Evolutionary conservation across 2,113 vertebrate genomes (phyloP).

Genomic region (Carollia perspicillata): DNA sequence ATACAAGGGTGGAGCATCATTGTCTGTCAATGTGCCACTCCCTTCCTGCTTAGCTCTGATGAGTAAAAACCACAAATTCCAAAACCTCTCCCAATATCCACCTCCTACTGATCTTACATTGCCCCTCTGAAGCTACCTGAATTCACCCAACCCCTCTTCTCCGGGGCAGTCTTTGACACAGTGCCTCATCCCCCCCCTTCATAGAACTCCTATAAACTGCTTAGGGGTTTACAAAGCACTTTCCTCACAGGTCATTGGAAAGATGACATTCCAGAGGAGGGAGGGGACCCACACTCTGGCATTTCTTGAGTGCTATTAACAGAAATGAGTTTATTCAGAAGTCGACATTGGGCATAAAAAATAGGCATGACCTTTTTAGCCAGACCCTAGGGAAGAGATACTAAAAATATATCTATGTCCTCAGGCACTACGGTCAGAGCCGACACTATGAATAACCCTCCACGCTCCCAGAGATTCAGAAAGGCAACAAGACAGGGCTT

Average conservation of each 20-base stretch:
- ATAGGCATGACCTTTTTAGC: slow-evolving; percentile 55
- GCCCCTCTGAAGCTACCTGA: neutral
- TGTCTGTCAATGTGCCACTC: neutral
- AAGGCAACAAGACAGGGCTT: slow-evolving; percentile 10
- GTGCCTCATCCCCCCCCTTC: neutral
- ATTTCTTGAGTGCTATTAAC: slow-evolving; percentile 6
- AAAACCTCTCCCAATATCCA: neutral
- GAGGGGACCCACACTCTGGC: neutral
- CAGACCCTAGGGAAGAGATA: slow-evolving; percentile 7
- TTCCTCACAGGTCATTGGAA: neutral
- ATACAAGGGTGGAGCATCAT: neutral
- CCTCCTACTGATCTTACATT: neutral
- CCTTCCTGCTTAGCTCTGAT: neutral
- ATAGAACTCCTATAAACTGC: neutral
- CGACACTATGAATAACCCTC: slow-evolving; percentile 50
- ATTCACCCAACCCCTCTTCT: neutral
- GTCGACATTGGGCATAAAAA: slow-evolving; percentile 50
- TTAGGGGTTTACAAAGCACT: slow-evolving; percentile 6
- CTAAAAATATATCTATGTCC: slow-evolving; percentile 56
- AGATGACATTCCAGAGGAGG: neutral
- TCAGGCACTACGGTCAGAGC: slow-evolving; percentile 40
- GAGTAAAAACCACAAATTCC: neutral
- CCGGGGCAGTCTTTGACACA: neutral
- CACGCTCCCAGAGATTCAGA: slow-evolving; percentile 34
- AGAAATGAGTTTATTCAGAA: slow-evolving; percentile 56